phyloP scores from a whole-genome alignment of 2,888 invertebrate genomes.

The Caenorhabditis sp. region DNA sequence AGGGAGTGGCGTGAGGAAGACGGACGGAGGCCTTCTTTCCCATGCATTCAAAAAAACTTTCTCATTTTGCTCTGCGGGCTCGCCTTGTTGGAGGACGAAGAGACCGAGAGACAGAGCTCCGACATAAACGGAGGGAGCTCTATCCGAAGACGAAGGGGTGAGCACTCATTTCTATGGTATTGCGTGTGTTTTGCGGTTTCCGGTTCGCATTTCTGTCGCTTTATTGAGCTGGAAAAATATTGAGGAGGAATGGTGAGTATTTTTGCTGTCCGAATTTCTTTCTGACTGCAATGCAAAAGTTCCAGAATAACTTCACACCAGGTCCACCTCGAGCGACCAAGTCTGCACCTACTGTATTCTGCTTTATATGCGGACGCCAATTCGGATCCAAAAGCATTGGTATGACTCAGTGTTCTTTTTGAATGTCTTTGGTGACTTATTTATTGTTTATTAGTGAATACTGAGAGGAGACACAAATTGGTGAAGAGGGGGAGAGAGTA shows the following conservation, averaged over 20 bases:
- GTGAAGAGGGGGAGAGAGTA: background rate
- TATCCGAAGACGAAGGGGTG: background rate
- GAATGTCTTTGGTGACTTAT: too few species aligned
- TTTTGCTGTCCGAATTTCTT: background rate
- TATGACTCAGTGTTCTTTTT: slow-evolving; percentile 24
- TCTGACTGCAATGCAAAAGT: slow-evolving; percentile 24
- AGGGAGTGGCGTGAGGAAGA: slow-evolving; percentile 43
- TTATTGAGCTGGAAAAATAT: slow-evolving; percentile 59
- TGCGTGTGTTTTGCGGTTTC: slow-evolving; percentile 39
- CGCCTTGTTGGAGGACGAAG: background rate
- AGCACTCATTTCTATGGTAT: slow-evolving; percentile 33
- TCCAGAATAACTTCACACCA: slow-evolving; percentile 76
- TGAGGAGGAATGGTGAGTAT: slow-evolving; percentile 39
- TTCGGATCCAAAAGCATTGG: slow-evolving; percentile 86
- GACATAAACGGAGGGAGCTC: slow-evolving; percentile 29
- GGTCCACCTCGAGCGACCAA: slow-evolving; percentile 76
- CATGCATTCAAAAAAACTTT: slow-evolving; percentile 67
- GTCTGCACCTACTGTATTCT: slow-evolving; percentile 85
- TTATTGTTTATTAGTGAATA: background rate
- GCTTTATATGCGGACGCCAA: slow-evolving; percentile 87
- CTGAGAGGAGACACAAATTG: background rate
- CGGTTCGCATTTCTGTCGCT: slow-evolving; percentile 58
- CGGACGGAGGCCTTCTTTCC: slow-evolving; percentile 43
- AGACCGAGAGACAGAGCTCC: background rate
- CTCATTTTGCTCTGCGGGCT: slow-evolving; percentile 45